phyloP scores from a whole-genome alignment of 2,113 vertebrate genomes.

The Ochotona curzoniae region DNA sequence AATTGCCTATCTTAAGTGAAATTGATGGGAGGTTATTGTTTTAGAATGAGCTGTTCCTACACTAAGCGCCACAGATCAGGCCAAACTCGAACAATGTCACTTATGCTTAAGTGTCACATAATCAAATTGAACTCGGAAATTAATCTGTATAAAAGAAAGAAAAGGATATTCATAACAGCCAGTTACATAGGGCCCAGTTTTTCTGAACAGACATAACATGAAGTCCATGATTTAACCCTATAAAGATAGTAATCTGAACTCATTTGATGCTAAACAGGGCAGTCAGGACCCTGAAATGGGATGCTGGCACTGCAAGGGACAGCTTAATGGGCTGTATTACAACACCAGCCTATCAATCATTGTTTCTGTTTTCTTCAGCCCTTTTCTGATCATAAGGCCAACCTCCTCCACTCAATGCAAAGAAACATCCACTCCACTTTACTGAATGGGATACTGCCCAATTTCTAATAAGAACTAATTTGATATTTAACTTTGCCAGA shows the following conservation, averaged over 20 bases:
- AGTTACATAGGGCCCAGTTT: neutral
- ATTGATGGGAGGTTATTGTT: neutral
- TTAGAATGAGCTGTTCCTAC: neutral
- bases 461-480: neutral
- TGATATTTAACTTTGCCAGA: neutral
- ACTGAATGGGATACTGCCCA: neutral
- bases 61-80: neutral
- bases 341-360: no score
- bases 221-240: neutral
- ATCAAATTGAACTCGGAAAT: neutral
- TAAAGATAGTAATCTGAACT: neutral
- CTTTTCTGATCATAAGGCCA: neutral
- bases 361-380: neutral
- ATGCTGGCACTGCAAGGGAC: no score
- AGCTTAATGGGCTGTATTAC: no score
- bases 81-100: neutral
- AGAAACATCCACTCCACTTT: neutral
- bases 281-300: no score
- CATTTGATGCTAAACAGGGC: neutral
- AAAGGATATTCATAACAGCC: neutral
- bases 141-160: neutral
- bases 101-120: neutral
- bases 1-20: neutral
- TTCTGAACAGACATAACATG: neutral
- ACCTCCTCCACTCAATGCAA: neutral